phyloP scores from a whole-genome alignment of 2,113 vertebrate genomes.

The Onychostoma macrolepis region DNA sequence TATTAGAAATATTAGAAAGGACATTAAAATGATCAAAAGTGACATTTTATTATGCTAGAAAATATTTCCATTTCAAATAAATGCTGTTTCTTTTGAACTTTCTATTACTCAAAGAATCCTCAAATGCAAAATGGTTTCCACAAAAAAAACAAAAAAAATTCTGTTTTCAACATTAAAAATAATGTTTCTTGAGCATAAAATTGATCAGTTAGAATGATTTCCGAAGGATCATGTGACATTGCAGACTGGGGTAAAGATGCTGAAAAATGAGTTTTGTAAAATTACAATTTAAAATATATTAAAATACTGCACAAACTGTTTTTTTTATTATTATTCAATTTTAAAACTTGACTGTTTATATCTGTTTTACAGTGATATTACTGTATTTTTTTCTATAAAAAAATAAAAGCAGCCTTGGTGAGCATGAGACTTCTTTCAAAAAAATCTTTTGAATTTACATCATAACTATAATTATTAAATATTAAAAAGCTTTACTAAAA shows the following conservation, averaged over 20 bases:
- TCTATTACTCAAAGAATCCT: not conserved
- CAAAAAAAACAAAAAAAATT: no score
- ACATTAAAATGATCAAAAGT: not conserved
- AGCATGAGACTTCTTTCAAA: no score
- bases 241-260: not conserved
- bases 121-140: not conserved
- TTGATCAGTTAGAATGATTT: not conserved
- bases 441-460: no score
- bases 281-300: no score
- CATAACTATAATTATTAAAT: not conserved
- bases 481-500: not conserved
- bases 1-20: not conserved
- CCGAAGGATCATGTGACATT: not conserved
- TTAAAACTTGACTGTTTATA: no score
- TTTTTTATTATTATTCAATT: no score
- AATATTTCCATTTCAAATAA: not conserved
- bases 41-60: not conserved
- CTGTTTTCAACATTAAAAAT: not conserved
- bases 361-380: no score
- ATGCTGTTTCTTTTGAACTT: not conserved
- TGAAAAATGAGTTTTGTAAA: no score
- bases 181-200: not conserved
- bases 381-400: no score
- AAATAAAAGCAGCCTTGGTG: no score
- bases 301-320: no score